Evolutionary conservation across 2,888 invertebrate genomes (phyloP).

Genomic region (Pasiphila rectangulata): DNA sequence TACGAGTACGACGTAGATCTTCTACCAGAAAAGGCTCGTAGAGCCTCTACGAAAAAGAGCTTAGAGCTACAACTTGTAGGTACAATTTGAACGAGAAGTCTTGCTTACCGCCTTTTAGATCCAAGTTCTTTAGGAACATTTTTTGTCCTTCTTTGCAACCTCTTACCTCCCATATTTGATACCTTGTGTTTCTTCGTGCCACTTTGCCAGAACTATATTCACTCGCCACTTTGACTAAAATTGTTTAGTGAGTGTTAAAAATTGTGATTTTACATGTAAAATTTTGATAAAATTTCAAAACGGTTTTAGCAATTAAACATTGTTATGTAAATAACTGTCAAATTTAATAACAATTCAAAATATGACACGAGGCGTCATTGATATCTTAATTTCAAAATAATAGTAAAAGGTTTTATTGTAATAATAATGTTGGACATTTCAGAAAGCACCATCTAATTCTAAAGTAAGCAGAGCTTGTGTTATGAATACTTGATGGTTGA

Average conservation of each 20-base stretch:
- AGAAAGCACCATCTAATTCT: no score
- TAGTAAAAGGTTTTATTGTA: no score
- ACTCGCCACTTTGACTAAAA: slow-evolving; percentile 29
- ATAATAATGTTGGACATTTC: no score
- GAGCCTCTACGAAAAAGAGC: background rate
- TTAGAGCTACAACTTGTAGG: no score
- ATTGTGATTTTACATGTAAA: slow-evolving; percentile 3
- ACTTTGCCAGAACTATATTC: slow-evolving; percentile 54
- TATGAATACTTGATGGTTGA: no score
- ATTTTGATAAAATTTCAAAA: slow-evolving; percentile 35
- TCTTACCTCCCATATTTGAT: slow-evolving; percentile 70
- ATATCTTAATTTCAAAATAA: no score
- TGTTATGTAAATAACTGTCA: slow-evolving; percentile 8
- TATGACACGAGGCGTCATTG: no score
- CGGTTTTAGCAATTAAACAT: background rate
- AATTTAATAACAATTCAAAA: slow-evolving; percentile 3
- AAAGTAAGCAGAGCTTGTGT: no score
- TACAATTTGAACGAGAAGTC: no score
- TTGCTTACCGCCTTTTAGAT: slow-evolving; percentile 63
- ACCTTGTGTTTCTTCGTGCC: slow-evolving; percentile 59
- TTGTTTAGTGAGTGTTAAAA: slow-evolving; percentile 20
- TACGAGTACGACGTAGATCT: no score
- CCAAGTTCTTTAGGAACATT: slow-evolving; percentile 60
- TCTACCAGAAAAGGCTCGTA: no score
- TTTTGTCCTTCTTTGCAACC: slow-evolving; percentile 69